These are phyloP conservation scores for Caenorhabditis zanzibari DNA, from an alignment of 2,888 invertebrate species.

Conservation along the genomic window DNA sequence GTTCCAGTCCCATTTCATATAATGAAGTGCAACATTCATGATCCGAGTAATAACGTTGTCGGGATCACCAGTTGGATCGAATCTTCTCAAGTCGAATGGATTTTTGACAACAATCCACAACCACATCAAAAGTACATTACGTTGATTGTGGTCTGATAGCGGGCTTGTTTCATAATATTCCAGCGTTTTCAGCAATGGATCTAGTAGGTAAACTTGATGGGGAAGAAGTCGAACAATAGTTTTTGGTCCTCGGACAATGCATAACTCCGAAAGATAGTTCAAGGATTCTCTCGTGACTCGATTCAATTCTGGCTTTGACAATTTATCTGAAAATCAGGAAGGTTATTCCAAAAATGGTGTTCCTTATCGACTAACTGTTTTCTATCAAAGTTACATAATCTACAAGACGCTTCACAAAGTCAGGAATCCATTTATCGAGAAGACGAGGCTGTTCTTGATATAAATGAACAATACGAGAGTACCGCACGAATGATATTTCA, in stretches of 20 bases:
- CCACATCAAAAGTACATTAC: constrained; percentile 78
- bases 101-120: constrained; percentile 82
- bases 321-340: constrained; percentile 12
- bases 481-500: constrained; percentile 53
- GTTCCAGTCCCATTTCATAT: constrained; percentile 66
- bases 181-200: constrained; percentile 71
- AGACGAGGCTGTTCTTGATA: constrained; percentile 79
- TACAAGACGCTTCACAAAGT: constrained; percentile 70
- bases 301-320: neutral
- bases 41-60: constrained; percentile 71
- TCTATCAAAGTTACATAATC: constrained; percentile 64
- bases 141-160: constrained; percentile 54
- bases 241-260: constrained; percentile 73
- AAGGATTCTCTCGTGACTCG: constrained; percentile 60
- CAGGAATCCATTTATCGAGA: constrained; percentile 76
- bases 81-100: constrained; percentile 79
- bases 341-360: constrained; percentile 6
- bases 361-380: neutral
- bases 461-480: constrained; percentile 69
- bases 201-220: constrained; percentile 75
- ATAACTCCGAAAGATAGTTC: constrained; percentile 63
- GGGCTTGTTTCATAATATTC: constrained; percentile 60
- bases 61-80: constrained; percentile 66
- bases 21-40: constrained; percentile 69
- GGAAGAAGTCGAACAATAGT: constrained; percentile 70